Conservation (phyloP, 2,113 vertebrate species). For the Coturnix japonica region DNA sequence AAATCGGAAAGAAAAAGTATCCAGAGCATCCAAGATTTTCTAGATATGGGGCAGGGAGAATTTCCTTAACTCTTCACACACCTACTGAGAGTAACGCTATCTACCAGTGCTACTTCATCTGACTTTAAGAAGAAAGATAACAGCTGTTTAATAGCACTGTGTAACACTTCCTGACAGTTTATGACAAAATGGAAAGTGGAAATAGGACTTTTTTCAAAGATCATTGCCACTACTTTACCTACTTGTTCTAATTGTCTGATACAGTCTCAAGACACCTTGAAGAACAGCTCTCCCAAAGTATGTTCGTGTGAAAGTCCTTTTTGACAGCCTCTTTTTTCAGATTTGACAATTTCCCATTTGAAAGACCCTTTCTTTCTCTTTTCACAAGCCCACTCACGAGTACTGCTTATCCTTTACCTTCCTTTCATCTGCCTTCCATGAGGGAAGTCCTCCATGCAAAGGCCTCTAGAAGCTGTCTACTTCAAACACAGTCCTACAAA, state of each 20-base stretch:
- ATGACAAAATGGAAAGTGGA: conserved; percentile 35
- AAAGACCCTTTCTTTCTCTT: not conserved
- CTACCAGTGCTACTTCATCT: not conserved
- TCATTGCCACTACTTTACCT: conserved; percentile 2
- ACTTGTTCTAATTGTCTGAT: conserved; percentile 8
- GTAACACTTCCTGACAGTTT: conserved; percentile 12
- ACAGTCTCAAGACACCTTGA: not conserved
- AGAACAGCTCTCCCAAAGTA: not conserved
- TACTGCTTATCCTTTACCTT: not conserved
- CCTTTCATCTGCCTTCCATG: not conserved
- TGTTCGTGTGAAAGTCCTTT: not conserved
- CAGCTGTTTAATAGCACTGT: not conserved
- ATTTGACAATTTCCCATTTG: not conserved
- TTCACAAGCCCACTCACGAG: not conserved
- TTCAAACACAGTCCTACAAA: not conserved
- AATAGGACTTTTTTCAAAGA: conserved; percentile 4
- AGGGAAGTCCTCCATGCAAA: not conserved
- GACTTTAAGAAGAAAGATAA: not conserved
- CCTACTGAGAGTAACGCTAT: not conserved
- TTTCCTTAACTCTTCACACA: not conserved
- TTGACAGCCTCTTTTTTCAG: not conserved
- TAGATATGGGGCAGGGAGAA: not conserved
- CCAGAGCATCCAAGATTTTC: not conserved
- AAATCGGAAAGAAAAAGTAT: not conserved
- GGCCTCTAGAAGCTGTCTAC: not conserved